A percentile compares a stretch with the other conserved stretches of the same genome.
Conservation (phyloP, 1,140 invertebrate genomes). For the Rhizoglyphus robini region DNA sequence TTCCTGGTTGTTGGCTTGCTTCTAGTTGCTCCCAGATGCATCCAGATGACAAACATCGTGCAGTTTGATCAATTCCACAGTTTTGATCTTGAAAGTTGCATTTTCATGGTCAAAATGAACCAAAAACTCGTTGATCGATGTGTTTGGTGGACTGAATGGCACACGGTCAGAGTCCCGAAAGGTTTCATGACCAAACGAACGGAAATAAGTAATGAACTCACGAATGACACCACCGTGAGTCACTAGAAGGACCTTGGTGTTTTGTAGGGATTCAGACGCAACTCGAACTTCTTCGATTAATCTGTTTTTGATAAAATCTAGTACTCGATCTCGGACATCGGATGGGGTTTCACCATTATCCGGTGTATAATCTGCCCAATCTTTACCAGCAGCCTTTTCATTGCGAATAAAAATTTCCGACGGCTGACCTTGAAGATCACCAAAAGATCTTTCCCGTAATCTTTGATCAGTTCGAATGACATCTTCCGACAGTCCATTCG, state of each 20-base stretch:
- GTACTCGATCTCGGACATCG: constrained; percentile 17
- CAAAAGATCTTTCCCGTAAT: constrained; percentile 20
- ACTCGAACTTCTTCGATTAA: neutral
- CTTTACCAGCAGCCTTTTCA: neutral
- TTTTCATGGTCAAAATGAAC: neutral
- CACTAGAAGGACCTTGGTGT: constrained; percentile 18
- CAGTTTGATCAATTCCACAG: constrained; percentile 15
- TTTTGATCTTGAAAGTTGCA: neutral
- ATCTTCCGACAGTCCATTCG: neutral
- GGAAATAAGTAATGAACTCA: constrained; percentile 17
- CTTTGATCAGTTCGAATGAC: neutral
- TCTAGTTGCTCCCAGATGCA: neutral
- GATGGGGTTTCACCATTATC: constrained; percentile 12
- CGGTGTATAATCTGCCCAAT: constrained; percentile 12
- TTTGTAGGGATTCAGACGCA: neutral
- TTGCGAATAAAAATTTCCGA: neutral
- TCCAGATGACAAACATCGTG: constrained; percentile 20
- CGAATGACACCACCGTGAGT: constrained; percentile 23
- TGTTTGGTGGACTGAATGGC: constrained; percentile 20
- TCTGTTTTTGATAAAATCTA: neutral
- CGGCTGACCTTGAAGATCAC: constrained; percentile 17
- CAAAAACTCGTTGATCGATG: constrained; percentile 20
- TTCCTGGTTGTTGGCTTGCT: neutral
- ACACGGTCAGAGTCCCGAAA: neutral
- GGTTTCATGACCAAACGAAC: neutral